Evolutionary conservation across 2,797 vertebrate species (phyloP).

Genomic region (Cetoscarus ocellatus): DNA sequence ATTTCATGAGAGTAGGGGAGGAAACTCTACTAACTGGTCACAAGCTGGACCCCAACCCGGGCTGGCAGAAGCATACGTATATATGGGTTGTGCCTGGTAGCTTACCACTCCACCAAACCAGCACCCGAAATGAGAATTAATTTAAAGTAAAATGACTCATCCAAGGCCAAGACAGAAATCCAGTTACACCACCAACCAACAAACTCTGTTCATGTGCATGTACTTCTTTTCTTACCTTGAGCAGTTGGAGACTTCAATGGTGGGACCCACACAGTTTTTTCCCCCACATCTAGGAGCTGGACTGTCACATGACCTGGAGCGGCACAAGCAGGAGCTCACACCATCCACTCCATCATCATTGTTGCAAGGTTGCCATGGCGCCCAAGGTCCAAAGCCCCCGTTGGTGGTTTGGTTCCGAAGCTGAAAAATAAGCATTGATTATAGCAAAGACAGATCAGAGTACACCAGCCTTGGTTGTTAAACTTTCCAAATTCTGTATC

Average conservation of each 20-base stretch:
- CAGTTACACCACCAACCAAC: too few species aligned
- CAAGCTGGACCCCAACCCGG: too few species aligned
- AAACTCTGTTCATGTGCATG: background rate
- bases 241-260: conserved; percentile 96
- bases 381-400: conserved; percentile 92
- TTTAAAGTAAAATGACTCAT: too few species aligned
- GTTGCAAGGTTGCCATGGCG: conserved; percentile 94
- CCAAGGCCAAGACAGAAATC: too few species aligned
- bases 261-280: conserved; percentile 88
- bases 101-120: too few species aligned
- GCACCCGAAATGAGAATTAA: too few species aligned
- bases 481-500: background rate
- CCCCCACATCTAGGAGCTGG: conserved; percentile 93
- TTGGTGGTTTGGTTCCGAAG: conserved; percentile 92
- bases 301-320: conserved; percentile 92
- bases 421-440: conserved; percentile 75
- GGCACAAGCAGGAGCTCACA: conserved; percentile 92
- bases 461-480: background rate
- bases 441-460: background rate
- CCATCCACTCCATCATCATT: conserved; percentile 91
- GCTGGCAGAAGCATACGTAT: too few species aligned
- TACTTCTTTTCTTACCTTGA: conserved; percentile 86
- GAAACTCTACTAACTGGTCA: too few species aligned
- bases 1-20: too few species aligned
- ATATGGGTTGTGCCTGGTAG: too few species aligned